Base-by-base conservation (phyloP, 2,113 vertebrate genomes). In the Rhinolophus ferrumequinum region DNA sequence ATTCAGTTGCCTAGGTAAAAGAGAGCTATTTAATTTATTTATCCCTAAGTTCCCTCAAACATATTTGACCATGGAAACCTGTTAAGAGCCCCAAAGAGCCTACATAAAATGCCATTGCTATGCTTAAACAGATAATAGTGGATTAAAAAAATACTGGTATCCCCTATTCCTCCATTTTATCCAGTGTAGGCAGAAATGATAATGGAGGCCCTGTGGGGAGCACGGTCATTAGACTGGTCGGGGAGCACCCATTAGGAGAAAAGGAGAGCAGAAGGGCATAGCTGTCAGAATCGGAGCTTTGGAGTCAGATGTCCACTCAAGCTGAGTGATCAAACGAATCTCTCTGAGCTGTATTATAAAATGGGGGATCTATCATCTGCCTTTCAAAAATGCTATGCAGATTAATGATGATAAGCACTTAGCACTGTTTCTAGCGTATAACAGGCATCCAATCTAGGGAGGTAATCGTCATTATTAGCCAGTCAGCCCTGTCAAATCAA, bases 41-140 rank as follows among this genome's bases (percentile, higher is more conserved):
- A 76, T 38, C 54, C 33, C 26, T 64, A 35, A 80, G 28, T 35
- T 80, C 56, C 28, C 28, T 52, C 5, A 38, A 86, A 93, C 38
- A 60, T 64, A n/a, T n/a, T 24, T 92, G 35, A 70, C 26, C 66
- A 89, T 0, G 79, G 84, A 92, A 60, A 38, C 33, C 15, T 47
- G 79, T 21, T 33, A 72, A 69, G 3, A 79, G 54, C 13, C 21
- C 76, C 93, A 96, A 93, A 41, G 58, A 90, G n/a, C 26, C 56
- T 86, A 47, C n/a, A n/a, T 83, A 77, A 94, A 96, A 95, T 82
- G 76, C n/a, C 28, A 38, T 24, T 47, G 73, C 67, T 41, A 4
- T 21, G 6, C 56, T 87, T 73, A 73, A 62, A 69, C 50, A 79
- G 35, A 80, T 87, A 73, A 66, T 18, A 60, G 21, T 15, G 26